Conservation (phyloP, 2,888 invertebrate species). For the Polyploca ridens region DNA sequence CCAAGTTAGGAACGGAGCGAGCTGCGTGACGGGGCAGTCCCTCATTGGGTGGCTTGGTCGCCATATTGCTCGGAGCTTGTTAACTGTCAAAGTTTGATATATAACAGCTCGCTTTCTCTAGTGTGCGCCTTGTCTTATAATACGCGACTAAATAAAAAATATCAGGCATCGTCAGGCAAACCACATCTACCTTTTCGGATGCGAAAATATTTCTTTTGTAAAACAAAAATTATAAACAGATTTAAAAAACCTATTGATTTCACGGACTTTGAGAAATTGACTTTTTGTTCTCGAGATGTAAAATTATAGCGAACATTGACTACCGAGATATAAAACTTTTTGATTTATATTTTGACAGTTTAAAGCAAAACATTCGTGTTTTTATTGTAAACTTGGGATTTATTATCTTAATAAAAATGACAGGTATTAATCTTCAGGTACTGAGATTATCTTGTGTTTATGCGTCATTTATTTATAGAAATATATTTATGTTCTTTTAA, state of each 20-base stretch:
- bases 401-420: slow-evolving; percentile 71
- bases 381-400: slow-evolving; percentile 68
- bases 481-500: background rate
- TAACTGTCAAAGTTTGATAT: slow-evolving; percentile 83
- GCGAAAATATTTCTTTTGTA: slow-evolving; percentile 26
- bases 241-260: slow-evolving; percentile 49
- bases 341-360: slow-evolving; percentile 78
- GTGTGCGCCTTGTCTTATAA: slow-evolving; percentile 78
- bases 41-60: slow-evolving; percentile 83
- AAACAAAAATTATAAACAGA: slow-evolving; percentile 14
- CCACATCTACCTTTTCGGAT: slow-evolving; percentile 8
- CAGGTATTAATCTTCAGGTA: slow-evolving; percentile 51
- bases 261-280: slow-evolving; percentile 65
- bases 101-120: slow-evolving; percentile 77
- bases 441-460: slow-evolving; percentile 30
- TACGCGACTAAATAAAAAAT: slow-evolving; percentile 66
- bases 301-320: slow-evolving; percentile 63
- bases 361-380: slow-evolving; percentile 72
- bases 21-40: slow-evolving; percentile 76
- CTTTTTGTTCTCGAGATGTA: slow-evolving; percentile 72
- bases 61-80: slow-evolving; percentile 83
- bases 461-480: slow-evolving; percentile 13
- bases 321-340: slow-evolving; percentile 56
- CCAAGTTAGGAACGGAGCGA: slow-evolving; percentile 72
- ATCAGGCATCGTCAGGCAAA: slow-evolving; percentile 51